These are phyloP conservation scores for Diogma glabrata DNA, from an alignment of 2,888 invertebrate genomes.

Conservation along the genomic window DNA sequence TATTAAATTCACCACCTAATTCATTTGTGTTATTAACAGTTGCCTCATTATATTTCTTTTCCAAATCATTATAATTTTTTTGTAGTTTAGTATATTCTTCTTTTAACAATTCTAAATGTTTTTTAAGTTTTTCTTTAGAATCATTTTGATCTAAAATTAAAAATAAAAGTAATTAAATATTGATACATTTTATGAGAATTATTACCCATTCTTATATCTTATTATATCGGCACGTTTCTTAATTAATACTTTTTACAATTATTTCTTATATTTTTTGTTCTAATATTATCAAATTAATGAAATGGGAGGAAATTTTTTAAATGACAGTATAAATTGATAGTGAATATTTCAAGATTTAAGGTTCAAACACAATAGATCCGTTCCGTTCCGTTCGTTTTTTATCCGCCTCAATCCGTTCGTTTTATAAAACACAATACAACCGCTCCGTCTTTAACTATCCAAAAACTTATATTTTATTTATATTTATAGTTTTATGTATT, in stretches of 20 bases:
- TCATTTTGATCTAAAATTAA: constrained; percentile 7
- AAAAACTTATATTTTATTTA: too few relatives aligned
- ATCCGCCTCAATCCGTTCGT: too few relatives aligned
- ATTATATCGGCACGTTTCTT: too few relatives aligned
- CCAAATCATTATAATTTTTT: constrained; percentile 65
- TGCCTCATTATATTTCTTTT: constrained; percentile 70
- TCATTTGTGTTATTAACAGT: constrained; percentile 53
- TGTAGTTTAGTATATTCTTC: constrained; percentile 88
- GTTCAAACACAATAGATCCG: too few relatives aligned
- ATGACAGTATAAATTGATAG: too few relatives aligned
- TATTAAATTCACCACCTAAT: constrained; percentile 43
- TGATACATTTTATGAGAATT: neutral
- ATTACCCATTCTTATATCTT: neutral
- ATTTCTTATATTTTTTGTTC: too few relatives aligned
- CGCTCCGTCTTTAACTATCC: too few relatives aligned
- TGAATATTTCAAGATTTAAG: too few relatives aligned
- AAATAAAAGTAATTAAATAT: neutral
- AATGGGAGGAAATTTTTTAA: constrained; percentile 8
- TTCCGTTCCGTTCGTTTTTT: too few relatives aligned
- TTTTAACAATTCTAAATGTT: constrained; percentile 72
- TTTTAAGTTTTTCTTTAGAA: constrained; percentile 53
- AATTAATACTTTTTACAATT: too few relatives aligned
- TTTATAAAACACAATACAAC: too few relatives aligned
- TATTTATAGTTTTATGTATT: too few relatives aligned
- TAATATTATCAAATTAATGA: neutral